A percentile compares a stretch with the other conserved stretches of the same genome.
Evolutionary conservation across 2,888 invertebrate species (phyloP).

Genomic region (Biston stratarius): DNA sequence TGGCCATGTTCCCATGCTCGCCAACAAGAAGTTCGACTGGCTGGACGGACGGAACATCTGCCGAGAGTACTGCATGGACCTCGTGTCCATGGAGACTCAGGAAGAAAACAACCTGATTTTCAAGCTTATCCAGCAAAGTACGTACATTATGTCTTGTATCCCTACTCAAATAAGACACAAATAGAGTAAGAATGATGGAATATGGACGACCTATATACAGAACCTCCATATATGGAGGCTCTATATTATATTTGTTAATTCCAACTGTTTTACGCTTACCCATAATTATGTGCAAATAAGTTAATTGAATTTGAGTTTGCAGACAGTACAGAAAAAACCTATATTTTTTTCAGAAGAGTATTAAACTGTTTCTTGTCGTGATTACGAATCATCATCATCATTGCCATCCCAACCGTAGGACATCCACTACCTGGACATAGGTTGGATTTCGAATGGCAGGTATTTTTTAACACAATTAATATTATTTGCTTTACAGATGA

Average conservation of each 20-base stretch:
- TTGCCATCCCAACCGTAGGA: no score
- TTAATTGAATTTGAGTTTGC: no score
- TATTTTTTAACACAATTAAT: background rate
- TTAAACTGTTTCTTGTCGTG: background rate
- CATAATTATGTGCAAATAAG: no score
- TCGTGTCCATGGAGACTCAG: slow-evolving; percentile 95
- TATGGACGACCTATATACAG: no score
- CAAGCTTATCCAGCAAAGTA: slow-evolving; percentile 94
- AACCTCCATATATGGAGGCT: no score
- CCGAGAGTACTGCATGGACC: slow-evolving; percentile 97
- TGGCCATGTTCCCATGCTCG: slow-evolving; percentile 92
- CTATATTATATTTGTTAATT: no score
- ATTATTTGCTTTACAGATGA: slow-evolving; percentile 86
- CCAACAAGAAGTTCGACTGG: slow-evolving; percentile 95
- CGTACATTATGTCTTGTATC: slow-evolving; percentile 43
- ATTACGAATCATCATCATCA: background rate
- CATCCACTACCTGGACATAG: no score
- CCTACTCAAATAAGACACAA: no score
- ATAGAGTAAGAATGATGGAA: no score
- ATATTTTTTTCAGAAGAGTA: background rate
- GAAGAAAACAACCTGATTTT: slow-evolving; percentile 96
- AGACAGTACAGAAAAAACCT: no score
- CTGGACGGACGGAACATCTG: slow-evolving; percentile 96
- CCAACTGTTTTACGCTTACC: no score
- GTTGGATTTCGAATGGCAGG: no score